Conservation (phyloP, 2,888 invertebrate species). For the Deilephila porcellus region DNA sequence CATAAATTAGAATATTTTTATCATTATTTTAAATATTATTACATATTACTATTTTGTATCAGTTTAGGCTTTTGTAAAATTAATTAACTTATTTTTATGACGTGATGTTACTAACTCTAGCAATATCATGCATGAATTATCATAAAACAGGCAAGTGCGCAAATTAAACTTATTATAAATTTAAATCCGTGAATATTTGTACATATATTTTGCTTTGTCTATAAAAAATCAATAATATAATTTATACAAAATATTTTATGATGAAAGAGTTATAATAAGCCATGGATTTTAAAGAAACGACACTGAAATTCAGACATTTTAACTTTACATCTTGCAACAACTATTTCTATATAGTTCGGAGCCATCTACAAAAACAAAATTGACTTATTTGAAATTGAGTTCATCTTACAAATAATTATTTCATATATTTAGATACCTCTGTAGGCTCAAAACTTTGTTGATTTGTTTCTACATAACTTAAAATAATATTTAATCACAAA, state of each 20-base stretch:
- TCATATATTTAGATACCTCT: no score
- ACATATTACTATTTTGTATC: neutral
- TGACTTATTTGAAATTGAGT: no score
- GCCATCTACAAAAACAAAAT: no score
- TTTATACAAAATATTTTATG: neutral
- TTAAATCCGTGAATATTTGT: neutral
- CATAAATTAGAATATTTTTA: neutral
- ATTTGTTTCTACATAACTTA: neutral
- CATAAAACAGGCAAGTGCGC: neutral
- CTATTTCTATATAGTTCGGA: no score
- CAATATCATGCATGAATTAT: neutral
- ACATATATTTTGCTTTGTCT: neutral
- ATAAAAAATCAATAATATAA: neutral
- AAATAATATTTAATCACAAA: slow-evolving; percentile 16
- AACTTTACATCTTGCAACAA: no score
- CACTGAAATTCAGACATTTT: no score
- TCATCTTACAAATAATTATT: no score
- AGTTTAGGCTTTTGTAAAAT: neutral
- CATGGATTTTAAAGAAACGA: neutral
- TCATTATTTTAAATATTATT: neutral
- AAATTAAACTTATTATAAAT: neutral
- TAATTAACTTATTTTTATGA: neutral
- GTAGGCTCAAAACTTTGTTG: neutral
- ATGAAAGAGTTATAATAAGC: neutral
- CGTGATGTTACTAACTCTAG: neutral